A percentile compares a stretch with the other conserved stretches of the same genome.
phyloP scores from a whole-genome alignment of 2,113 vertebrate species.

The Polyodon spathula region DNA sequence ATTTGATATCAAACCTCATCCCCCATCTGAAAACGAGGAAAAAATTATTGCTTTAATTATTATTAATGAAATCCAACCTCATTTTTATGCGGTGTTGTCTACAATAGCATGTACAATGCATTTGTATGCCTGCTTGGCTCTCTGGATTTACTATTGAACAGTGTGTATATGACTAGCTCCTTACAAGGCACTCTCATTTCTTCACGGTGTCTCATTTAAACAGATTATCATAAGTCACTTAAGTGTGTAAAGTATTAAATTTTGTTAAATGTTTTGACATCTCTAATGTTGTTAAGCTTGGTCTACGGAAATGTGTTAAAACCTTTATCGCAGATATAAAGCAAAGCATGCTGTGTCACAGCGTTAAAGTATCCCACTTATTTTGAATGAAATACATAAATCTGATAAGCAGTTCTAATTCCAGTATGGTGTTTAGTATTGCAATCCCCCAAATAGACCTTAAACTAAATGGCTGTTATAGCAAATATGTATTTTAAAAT shows the following conservation, averaged over 20 bases:
- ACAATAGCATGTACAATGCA: background rate
- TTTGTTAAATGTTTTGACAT: background rate
- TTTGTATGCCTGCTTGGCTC: background rate
- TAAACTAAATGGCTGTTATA: background rate
- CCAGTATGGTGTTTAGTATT: background rate
- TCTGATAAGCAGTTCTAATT: background rate
- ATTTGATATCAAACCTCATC: too few species aligned
- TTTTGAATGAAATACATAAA: background rate
- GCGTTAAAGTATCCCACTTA: background rate
- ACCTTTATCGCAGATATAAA: background rate
- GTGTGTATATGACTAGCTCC: background rate
- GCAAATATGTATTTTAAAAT: too few species aligned
- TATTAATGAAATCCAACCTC: background rate
- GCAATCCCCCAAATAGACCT: background rate
- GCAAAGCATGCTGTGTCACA: too few species aligned
- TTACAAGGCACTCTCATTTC: background rate
- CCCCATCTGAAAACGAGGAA: too few species aligned
- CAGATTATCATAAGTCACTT: background rate
- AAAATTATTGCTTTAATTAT: background rate
- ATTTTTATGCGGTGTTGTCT: background rate
- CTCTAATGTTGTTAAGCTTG: background rate
- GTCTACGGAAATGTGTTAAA: background rate
- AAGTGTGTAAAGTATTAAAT: background rate
- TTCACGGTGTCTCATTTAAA: background rate
- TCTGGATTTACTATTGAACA: background rate